These are phyloP conservation scores for Cephus nigrinus DNA, from an alignment of 2,888 invertebrate genomes.

Conservation along the genomic window DNA sequence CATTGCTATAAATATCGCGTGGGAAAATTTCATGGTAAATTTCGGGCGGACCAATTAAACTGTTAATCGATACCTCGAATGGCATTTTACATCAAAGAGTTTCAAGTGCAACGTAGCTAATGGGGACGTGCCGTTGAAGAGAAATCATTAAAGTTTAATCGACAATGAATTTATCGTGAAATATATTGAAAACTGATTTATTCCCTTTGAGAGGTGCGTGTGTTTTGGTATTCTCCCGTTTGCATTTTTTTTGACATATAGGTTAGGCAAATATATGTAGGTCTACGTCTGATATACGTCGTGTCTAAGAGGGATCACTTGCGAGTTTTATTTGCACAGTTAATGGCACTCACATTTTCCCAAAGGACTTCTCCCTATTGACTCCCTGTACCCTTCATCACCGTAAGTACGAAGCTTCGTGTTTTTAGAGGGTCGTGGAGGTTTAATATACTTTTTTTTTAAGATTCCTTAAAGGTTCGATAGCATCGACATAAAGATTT, in stretches of 20 bases:
- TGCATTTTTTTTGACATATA: background rate
- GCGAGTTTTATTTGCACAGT: background rate
- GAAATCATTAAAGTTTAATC: background rate
- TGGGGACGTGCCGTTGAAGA: background rate
- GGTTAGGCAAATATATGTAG: background rate
- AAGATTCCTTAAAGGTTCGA: background rate
- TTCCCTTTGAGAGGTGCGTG: background rate
- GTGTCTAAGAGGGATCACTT: background rate
- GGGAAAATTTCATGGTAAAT: background rate
- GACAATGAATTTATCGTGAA: background rate
- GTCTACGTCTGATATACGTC: background rate
- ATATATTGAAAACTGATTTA: background rate
- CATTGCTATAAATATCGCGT: background rate
- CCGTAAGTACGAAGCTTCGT: background rate
- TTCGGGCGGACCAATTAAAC: background rate
- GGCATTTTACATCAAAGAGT: background rate
- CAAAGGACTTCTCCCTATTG: background rate
- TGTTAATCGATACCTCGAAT: background rate
- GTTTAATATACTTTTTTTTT: background rate
- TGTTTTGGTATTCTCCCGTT: background rate
- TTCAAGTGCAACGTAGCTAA: background rate
- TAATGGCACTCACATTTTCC: background rate
- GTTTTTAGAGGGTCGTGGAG: background rate
- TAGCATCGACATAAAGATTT: background rate
- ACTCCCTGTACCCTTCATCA: background rate